phyloP scores from a whole-genome alignment of 2,888 invertebrate genomes.

The Eupithecia subfuscata region DNA sequence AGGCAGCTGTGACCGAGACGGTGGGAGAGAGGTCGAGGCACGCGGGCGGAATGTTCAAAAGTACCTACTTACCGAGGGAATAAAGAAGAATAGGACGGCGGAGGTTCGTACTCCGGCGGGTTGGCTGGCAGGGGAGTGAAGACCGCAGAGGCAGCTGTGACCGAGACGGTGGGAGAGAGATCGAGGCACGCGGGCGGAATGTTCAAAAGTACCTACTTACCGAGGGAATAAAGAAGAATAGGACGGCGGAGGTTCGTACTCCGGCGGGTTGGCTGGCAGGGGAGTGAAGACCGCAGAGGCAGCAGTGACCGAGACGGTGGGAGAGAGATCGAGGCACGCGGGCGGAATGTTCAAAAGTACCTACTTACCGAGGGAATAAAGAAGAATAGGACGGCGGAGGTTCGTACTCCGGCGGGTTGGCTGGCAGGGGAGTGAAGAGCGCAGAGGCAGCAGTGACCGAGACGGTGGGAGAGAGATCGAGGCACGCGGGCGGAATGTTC shows the following conservation, averaged over 20 bases:
- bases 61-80: slow-evolving; percentile 86
- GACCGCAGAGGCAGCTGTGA: slow-evolving; percentile 70
- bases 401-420: slow-evolving; percentile 86
- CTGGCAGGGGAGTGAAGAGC: slow-evolving; percentile 67
- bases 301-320: slow-evolving; percentile 74
- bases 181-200: slow-evolving; percentile 78
- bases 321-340: slow-evolving; percentile 76
- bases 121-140: slow-evolving; percentile 69
- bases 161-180: slow-evolving; percentile 74
- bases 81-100: slow-evolving; percentile 86
- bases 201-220: slow-evolving; percentile 38
- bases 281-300: slow-evolving; percentile 72
- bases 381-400: slow-evolving; percentile 87
- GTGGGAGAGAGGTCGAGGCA: slow-evolving; percentile 78
- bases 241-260: too few species aligned
- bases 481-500: slow-evolving; percentile 76
- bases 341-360: slow-evolving; percentile 62
- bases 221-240: slow-evolving; percentile 87
- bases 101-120: too few species aligned
- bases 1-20: slow-evolving; percentile 71
- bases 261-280: slow-evolving; percentile 79
- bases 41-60: slow-evolving; percentile 76
- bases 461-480: slow-evolving; percentile 76
- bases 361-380: slow-evolving; percentile 81
- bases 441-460: slow-evolving; percentile 72